These are phyloP conservation scores for Scaptomyza graminum DNA, from an alignment of 1,140 invertebrate genomes.

Conservation along the genomic window DNA sequence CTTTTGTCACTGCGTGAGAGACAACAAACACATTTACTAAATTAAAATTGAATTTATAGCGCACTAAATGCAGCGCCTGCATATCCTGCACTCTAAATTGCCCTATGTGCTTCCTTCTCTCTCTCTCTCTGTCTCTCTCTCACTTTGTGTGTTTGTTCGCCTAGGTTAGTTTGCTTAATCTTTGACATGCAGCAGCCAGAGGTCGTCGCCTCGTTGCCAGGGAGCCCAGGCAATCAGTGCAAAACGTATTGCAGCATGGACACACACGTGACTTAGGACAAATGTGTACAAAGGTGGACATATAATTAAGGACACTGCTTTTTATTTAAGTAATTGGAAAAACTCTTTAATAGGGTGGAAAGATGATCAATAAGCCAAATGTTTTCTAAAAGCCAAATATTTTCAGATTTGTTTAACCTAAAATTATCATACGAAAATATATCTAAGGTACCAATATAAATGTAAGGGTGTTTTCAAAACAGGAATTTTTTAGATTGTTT, in stretches of 20 bases:
- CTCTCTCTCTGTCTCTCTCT: constrained; percentile 50
- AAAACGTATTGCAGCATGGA: constrained; percentile 35
- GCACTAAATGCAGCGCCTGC: constrained; percentile 77
- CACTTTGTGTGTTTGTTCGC: constrained; percentile 53
- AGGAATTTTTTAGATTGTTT: too few species aligned
- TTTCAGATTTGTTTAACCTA: too few species aligned
- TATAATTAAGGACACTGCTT: not conserved
- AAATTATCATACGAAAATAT: too few species aligned
- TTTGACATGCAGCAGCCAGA: constrained; percentile 77
- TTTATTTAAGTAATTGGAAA: not conserved
- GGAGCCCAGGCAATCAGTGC: constrained; percentile 51
- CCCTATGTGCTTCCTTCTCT: constrained; percentile 26
- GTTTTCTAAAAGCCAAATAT: too few species aligned
- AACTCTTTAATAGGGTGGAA: too few species aligned
- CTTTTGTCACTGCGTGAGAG: constrained; percentile 49
- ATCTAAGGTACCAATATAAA: too few species aligned
- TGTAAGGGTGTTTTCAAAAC: too few species aligned
- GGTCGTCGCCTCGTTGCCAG: constrained; percentile 56
- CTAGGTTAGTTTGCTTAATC: constrained; percentile 78
- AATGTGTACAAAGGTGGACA: not conserved
- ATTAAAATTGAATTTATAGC: constrained; percentile 82
- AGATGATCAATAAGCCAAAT: too few species aligned
- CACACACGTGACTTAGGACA: not conserved
- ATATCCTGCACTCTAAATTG: constrained; percentile 47
- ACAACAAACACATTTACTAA: constrained; percentile 78